These are phyloP conservation scores for Eretmodus cyanostictus DNA, from an alignment of 2,113 vertebrate species.

Conservation along the genomic window DNA sequence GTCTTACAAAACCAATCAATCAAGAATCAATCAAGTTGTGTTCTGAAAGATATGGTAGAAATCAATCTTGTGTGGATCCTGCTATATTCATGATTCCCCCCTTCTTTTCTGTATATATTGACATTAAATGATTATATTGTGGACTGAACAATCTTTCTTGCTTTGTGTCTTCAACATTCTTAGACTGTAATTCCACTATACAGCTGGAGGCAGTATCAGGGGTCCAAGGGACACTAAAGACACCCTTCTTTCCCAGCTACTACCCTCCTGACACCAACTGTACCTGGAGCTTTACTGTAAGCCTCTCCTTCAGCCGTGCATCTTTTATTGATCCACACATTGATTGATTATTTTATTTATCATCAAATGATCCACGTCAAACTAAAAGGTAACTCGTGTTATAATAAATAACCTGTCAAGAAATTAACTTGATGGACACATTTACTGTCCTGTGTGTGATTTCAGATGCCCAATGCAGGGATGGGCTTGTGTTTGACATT, in stretches of 20 bases:
- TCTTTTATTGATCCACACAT: accelerated
- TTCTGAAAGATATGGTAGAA: background rate
- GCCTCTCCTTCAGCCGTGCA: background rate
- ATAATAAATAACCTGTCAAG: background rate
- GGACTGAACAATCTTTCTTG: background rate
- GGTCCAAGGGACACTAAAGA: constrained; percentile 77
- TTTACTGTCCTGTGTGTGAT: background rate
- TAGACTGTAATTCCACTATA: constrained; percentile 78
- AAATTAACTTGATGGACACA: background rate
- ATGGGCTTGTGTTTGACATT: constrained; percentile 85
- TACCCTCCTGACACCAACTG: constrained; percentile 87
- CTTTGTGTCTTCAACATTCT: background rate
- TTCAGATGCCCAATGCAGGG: constrained; percentile 76
- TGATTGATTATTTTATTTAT: background rate
- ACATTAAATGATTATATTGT: background rate
- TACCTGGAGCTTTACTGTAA: constrained; percentile 86
- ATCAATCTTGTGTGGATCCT: background rate
- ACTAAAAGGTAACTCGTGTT: background rate
- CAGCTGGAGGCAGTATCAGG: constrained; percentile 66
- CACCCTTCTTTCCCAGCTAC: constrained; percentile 90
- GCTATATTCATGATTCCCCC: background rate
- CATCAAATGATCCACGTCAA: background rate
- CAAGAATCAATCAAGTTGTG: background rate
- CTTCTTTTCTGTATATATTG: background rate
- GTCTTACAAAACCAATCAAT: background rate